Evolutionary conservation across 2,888 invertebrate genomes (phyloP), one percentile per base, ranked within the genome.

Genomic region (Plagiodera versicolora): DNA sequence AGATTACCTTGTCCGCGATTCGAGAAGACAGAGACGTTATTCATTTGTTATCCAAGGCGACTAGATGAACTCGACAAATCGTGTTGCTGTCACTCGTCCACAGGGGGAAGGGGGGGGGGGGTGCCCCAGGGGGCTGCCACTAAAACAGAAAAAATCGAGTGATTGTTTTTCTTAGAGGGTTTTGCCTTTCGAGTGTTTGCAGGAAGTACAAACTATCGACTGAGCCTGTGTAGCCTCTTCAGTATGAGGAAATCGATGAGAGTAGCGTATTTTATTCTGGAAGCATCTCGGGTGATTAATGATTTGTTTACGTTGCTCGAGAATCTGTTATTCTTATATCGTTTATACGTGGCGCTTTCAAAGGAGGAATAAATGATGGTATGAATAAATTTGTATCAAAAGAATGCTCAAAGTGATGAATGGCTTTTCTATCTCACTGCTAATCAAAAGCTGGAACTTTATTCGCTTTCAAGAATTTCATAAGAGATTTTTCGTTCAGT

Each of bases 381-480:
- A 56, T 62, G 55, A 64, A 64, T 62, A 62, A 64, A 66, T 66
- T 64, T 56, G 58, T 62, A 64, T 62, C 58, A 64, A 61, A 60
- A 50, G 61, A 58, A 61, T 60, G 62, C 64, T 66, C 47, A 58
- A 55, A 58, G 39, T 39, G 60, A 56, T 63, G 60, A 58, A 59
- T 55, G 53, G 60, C 54, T 51, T 47, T 46, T 55, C 51, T 54
- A 58, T 58, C 55, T 58, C 47, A 14, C 30, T 49, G 50, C 44
- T 54, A 39, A 58, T 55, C 55, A 58, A 32, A 50, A 52, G 51
- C 46, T 51, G 17, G 53, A n/a, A n/a, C n/a, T n/a, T n/a, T n/a
- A n/a, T n/a, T n/a, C n/a, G n/a, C n/a, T 32, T 35, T n/a, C 14
- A 19, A 10, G 14, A 16, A 28, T n/a, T n/a, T n/a, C n/a, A n/a